phyloP scores from a whole-genome alignment of 2,113 vertebrate genomes.

The Cisticola juncidis region DNA sequence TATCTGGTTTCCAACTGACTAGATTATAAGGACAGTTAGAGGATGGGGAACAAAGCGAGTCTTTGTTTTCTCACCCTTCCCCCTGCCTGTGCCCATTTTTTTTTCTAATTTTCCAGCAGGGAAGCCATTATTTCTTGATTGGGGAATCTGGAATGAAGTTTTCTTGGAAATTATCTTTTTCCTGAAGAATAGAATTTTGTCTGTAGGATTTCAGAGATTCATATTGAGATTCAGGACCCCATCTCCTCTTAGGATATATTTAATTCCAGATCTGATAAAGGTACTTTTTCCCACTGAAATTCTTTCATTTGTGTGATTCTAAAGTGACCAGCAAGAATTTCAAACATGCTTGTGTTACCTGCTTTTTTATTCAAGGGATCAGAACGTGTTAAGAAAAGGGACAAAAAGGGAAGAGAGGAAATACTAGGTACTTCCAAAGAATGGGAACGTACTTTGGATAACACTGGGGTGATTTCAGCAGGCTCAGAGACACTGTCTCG shows the following conservation, averaged over 20 bases:
- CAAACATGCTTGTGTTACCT: neutral
- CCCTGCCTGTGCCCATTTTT: neutral
- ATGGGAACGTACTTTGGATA: neutral
- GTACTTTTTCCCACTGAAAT: neutral
- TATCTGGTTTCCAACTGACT: neutral
- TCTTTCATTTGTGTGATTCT: neutral
- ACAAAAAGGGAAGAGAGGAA: neutral
- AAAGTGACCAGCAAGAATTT: neutral
- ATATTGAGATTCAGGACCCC: neutral
- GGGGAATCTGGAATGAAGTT: neutral
- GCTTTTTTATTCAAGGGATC: neutral
- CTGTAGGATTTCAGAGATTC: neutral
- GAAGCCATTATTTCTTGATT: neutral
- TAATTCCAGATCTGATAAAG: neutral
- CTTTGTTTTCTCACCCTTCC: constrained; percentile 34
- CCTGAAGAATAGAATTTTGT: neutral
- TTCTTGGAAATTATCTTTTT: constrained; percentile 6
- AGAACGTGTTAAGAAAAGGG: neutral
- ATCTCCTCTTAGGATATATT: neutral
- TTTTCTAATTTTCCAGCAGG: neutral
- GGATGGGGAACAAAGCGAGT: neutral
- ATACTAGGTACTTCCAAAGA: neutral
- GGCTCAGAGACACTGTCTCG: accelerated
- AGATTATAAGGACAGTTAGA: neutral
- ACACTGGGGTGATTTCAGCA: neutral